Base-by-base conservation (phyloP, 2,888 invertebrate genomes). In the Panzeria rudis region DNA sequence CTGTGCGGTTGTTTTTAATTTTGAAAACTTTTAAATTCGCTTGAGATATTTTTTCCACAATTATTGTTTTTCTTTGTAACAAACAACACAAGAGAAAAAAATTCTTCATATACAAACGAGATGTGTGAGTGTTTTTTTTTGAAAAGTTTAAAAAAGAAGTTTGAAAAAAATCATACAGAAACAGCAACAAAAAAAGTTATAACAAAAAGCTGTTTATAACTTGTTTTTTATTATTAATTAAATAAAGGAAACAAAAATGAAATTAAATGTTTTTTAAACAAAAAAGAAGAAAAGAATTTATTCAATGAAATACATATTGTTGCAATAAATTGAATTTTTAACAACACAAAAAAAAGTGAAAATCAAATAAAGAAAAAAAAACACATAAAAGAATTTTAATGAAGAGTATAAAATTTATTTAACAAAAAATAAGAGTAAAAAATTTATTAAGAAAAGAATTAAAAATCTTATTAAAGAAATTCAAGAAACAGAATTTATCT, bases 1-100 rank as follows among this genome's bases (percentile, higher is more conserved):
- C 84, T 86, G 87, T 88, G 86, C 83, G 86, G 87, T 87, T 87
- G 86, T 84, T 81, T 85, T 82, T 78, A 69, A 50, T 61, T 69
- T 56, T n/a, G 29, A 47, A 66, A 47, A 71, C 29, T 41, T 71
- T 69, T 62, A 29, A 61, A 82, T 73, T 82, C 82, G 84, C 73
- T 86, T 80, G 56, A 78, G 64, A 68, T 79, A 73, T 66, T 72
- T 79, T 79, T 50, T 72, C 20, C 69, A 73, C 77, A 78, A 78
- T 83, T 78, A 83, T 73, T 85, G 66, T 77, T 83, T 83, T 83
- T 83, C 86, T 83, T 76, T 83, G 66, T 61, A 75, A 59, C 13
- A 64, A 66, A 68, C 25, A 76, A 52, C n/a, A 72, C 2, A 29
- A 29, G 5, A 17, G 59, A 85, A 62, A 77, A 80, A 59, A 77